Evolutionary conservation across 2,888 invertebrate species (phyloP).

Genomic region (Gastrophysa polygoni): DNA sequence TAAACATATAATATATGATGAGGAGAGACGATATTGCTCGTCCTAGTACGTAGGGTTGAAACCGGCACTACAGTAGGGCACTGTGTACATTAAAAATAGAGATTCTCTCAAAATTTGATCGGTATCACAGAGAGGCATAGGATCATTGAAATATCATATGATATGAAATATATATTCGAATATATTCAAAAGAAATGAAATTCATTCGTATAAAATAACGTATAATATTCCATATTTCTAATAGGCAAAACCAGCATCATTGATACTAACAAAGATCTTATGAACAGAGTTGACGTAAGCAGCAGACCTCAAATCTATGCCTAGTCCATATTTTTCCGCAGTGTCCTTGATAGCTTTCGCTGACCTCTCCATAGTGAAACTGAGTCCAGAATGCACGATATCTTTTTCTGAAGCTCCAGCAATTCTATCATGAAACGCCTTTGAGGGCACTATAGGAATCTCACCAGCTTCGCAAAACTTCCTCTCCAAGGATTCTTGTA

Average conservation of each 20-base stretch:
- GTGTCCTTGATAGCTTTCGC: constrained; percentile 95
- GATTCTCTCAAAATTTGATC: constrained; percentile 13
- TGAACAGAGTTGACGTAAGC: constrained; percentile 96
- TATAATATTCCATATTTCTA: not conserved
- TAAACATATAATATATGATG: not conserved
- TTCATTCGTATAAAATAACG: too few relatives aligned
- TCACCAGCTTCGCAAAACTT: constrained; percentile 91
- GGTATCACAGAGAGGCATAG: constrained; percentile 4
- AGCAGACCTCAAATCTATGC: constrained; percentile 90
- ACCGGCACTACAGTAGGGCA: constrained; percentile 32
- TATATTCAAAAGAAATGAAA: too few relatives aligned
- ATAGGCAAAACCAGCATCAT: constrained; percentile 76
- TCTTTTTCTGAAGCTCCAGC: constrained; percentile 97
- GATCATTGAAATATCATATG: too few relatives aligned
- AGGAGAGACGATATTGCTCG: constrained; percentile 21
- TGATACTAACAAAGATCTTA: constrained; percentile 94
- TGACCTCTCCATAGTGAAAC: constrained; percentile 97
- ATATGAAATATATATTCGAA: too few relatives aligned
- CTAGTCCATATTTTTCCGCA: constrained; percentile 89
- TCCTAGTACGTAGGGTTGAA: constrained; percentile 24
- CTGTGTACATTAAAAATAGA: constrained; percentile 21
- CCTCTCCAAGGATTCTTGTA: constrained; percentile 94
- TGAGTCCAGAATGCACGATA: constrained; percentile 97
- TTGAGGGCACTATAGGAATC: constrained; percentile 90
- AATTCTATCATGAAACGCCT: constrained; percentile 85